Evolutionary conservation across 2,888 invertebrate genomes (phyloP), one percentile per base, ranked within the genome.

Genomic region (Escarpia spicata): DNA sequence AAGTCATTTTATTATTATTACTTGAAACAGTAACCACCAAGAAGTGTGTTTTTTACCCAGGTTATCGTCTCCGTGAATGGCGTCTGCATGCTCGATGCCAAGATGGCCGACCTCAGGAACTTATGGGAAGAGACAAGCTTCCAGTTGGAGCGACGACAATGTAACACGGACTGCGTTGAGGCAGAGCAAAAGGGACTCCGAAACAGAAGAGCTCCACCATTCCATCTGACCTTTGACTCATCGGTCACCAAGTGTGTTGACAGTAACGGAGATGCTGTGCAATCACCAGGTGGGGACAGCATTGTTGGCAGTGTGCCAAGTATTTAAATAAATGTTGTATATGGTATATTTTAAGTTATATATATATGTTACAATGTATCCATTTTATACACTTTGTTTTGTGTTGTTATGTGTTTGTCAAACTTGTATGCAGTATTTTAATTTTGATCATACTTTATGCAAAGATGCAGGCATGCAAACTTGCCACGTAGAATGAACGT

Each of bases 91-190:
- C 92, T 96, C 44, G 92, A 93, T n/a, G 95, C 95, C 19, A 92
- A 93, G 6, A 97, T 98, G 92, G 97, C 97, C 58, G 97, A 97
- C 0, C 97, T 99, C 90, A 98, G 98, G 96, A 97, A 98, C 95
- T 97, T 98, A 96, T 99, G 99, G 99, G 99, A 99, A 96, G 98
- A 98, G 96, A 99, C 99, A 0, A 99, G 99, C 96, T 99, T 98
- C 96, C 98, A 98, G 94, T 96, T 99, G 92, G 99, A 99, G 96
- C 97, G 97, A 94, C 97, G 75, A 75, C 75, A 75, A 75, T 91
- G 91, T 45, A 98, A 98, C 95, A 97, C 97, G 0, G 97, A 97
- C 6, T 99, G 98, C 96, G 98, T 98, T 1, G 97, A 97, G 90
- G 97, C 98, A 95, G 99, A 99, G 97, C 98, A 97, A 97, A 97